Percentiles rank a stretch among this genome's conserved stretches.
phyloP scores from a whole-genome alignment of 2,888 invertebrate species.

The Phaedon cochleariae region DNA sequence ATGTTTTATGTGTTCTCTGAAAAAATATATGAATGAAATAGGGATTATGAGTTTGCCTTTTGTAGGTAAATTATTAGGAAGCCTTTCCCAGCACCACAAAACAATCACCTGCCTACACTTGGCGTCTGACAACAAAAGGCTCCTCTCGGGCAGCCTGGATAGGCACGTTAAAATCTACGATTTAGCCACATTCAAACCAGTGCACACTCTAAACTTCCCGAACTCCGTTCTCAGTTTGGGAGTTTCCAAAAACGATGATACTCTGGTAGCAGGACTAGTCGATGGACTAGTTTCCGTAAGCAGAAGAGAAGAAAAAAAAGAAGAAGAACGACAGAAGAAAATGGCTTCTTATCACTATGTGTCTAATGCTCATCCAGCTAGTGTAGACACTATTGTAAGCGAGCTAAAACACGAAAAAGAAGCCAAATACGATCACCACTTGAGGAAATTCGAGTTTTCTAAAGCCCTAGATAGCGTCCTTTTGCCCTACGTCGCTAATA shows the following conservation, averaged over 20 bases:
- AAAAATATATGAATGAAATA: no score
- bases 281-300: slow-evolving; percentile 91
- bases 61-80: slow-evolving; percentile 73
- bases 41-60: no score
- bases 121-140: slow-evolving; percentile 80
- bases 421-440: slow-evolving; percentile 73
- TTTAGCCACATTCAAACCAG: slow-evolving; percentile 82
- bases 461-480: slow-evolving; percentile 82
- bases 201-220: slow-evolving; percentile 90
- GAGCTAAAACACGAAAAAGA: slow-evolving; percentile 60
- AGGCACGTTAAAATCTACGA: slow-evolving; percentile 94
- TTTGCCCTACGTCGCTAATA: slow-evolving; percentile 66
- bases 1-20: no score
- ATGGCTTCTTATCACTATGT: slow-evolving; percentile 65
- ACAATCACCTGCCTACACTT: slow-evolving; percentile 88
- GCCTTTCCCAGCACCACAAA: slow-evolving; percentile 93
- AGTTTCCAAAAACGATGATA: slow-evolving; percentile 78
- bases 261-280: slow-evolving; percentile 89
- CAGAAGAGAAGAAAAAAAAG: slow-evolving; percentile 71
- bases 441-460: slow-evolving; percentile 83
- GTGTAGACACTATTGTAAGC: slow-evolving; percentile 66
- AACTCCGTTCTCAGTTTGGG: slow-evolving; percentile 90
- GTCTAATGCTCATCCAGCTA: slow-evolving; percentile 48
- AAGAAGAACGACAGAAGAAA: slow-evolving; percentile 62
- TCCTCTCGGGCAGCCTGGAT: slow-evolving; percentile 91